Evolutionary conservation across 2,797 vertebrate species (phyloP).

Genomic region (Vultur gryphus): DNA sequence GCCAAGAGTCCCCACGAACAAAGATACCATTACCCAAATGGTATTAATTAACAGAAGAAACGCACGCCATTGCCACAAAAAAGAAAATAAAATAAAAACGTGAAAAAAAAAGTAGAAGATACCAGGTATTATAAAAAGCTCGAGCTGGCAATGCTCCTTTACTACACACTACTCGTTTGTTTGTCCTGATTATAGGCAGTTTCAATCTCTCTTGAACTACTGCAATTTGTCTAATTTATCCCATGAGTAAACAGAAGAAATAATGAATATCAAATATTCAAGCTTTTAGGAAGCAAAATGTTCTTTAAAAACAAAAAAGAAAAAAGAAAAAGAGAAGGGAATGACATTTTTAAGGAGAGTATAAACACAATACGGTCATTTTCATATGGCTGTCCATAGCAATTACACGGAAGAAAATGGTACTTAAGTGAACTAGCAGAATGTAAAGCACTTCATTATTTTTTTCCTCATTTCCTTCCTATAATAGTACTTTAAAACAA

Average conservation of each 20-base stretch:
- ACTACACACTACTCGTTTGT: not conserved
- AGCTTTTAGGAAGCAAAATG: not conserved
- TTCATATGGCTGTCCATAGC: not conserved
- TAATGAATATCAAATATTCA: not conserved
- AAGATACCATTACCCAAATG: not conserved
- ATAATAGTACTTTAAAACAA: not conserved
- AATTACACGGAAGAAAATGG: not conserved
- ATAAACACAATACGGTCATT: not conserved
- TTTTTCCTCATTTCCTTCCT: not conserved
- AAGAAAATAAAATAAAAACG: not conserved
- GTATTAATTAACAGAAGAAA: not conserved
- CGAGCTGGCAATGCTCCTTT: not conserved
- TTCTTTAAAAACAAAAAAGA: not conserved
- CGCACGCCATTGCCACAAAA: accelerated
- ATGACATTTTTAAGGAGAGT: not conserved
- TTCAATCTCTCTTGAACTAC: not conserved
- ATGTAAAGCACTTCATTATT: not conserved
- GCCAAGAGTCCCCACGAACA: accelerated
- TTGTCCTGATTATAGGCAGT: not conserved
- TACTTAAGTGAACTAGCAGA: not conserved
- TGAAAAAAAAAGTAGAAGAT: not conserved
- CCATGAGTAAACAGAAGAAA: not conserved
- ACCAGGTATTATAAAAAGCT: not conserved
- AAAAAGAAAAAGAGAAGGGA: not conserved
- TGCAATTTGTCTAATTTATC: not conserved